Percentiles rank a stretch among this genome's conserved stretches.
phyloP scores from a whole-genome alignment of 2,113 vertebrate genomes.

The Nesogale talazaci region DNA sequence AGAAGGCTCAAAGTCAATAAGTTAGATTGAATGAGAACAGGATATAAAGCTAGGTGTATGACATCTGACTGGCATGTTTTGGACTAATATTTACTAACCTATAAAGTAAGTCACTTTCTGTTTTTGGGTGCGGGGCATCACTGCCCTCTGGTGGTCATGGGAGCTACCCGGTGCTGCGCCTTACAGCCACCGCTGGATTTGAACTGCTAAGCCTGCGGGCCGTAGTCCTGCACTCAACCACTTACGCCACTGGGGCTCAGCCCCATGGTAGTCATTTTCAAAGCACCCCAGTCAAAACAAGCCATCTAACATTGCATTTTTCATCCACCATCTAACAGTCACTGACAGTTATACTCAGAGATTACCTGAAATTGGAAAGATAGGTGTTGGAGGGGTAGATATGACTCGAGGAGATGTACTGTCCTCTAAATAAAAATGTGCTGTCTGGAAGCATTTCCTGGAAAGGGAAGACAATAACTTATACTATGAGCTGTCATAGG shows the following conservation, averaged over 20 bases:
- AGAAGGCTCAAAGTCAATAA: background rate
- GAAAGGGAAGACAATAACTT: slow-evolving; percentile 70
- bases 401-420: slow-evolving; percentile 94
- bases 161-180: no score
- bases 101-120: no score
- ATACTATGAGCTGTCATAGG: slow-evolving; percentile 27
- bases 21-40: slow-evolving; percentile 9
- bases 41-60: background rate
- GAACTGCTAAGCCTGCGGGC: no score
- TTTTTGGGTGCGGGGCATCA: no score
- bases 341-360: slow-evolving; percentile 54
- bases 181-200: no score
- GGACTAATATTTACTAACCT: background rate
- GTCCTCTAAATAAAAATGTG: slow-evolving; percentile 98
- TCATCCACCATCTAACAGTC: slow-evolving; percentile 49
- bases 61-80: background rate
- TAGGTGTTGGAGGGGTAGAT: slow-evolving; percentile 88
- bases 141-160: no score
- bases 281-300: background rate
- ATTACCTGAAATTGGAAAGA: slow-evolving; percentile 94
- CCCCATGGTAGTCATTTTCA: background rate
- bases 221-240: no score
- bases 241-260: no score
- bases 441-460: slow-evolving; percentile 98
- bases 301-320: background rate